Evolutionary conservation across 2,888 invertebrate genomes (phyloP).

Genomic region (Bhutanitis thaidina): DNA sequence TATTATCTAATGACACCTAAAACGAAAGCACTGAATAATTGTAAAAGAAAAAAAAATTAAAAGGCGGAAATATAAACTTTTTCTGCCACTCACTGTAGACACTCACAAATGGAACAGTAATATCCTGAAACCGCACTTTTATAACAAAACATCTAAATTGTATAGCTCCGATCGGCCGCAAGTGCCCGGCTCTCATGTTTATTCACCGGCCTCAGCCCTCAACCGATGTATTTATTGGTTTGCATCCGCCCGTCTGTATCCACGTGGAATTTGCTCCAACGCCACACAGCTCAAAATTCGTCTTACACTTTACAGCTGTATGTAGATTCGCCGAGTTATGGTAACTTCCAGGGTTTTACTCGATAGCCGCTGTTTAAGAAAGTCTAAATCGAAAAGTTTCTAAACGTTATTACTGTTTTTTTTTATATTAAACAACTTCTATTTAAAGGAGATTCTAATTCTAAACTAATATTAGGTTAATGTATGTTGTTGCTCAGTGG

Average conservation of each 20-base stretch:
- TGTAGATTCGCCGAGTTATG: slow-evolving; percentile 38
- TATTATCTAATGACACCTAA: too few species aligned
- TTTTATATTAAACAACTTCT: too few species aligned
- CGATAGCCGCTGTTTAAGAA: background rate
- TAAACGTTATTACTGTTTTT: too few species aligned
- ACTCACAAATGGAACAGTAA: slow-evolving; percentile 13
- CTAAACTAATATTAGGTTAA: too few species aligned
- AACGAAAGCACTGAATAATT: too few species aligned
- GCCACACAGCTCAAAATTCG: slow-evolving; percentile 50
- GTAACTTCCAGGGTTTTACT: background rate
- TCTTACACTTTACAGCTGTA: slow-evolving; percentile 64
- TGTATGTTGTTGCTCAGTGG: too few species aligned
- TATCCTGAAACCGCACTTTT: slow-evolving; percentile 20
- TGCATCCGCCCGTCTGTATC: slow-evolving; percentile 46
- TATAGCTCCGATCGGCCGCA: slow-evolving; percentile 17
- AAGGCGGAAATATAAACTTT: background rate
- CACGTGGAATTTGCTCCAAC: slow-evolving; percentile 53
- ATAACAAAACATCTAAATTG: slow-evolving; percentile 19
- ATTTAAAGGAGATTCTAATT: too few species aligned
- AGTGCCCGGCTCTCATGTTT: slow-evolving; percentile 36
- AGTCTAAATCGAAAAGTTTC: too few species aligned
- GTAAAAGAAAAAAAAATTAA: background rate
- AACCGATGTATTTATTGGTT: slow-evolving; percentile 66
- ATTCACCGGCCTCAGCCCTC: slow-evolving; percentile 46
- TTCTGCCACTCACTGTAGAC: background rate